A percentile compares a stretch with the other conserved stretches of the same genome.
Conservation (phyloP, 2,113 vertebrate species). For the Cochlearius cochlearius region DNA sequence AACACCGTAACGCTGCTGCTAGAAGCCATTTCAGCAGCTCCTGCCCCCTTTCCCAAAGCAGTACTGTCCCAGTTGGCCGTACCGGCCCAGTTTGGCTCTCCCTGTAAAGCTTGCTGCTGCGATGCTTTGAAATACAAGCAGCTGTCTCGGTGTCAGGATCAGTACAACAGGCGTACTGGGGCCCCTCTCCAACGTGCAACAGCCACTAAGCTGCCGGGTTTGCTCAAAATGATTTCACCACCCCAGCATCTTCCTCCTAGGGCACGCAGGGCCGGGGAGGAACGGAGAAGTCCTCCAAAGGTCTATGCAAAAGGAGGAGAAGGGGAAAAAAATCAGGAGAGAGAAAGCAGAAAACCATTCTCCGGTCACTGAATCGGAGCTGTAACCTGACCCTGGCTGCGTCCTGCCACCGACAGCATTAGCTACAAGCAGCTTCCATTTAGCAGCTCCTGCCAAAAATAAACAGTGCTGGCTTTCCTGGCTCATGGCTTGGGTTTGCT, state of each 20-base stretch:
- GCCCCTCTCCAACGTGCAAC: rapidly evolving
- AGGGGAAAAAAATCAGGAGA: neutral
- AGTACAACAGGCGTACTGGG: rapidly evolving
- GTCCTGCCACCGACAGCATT: conserved; percentile 48
- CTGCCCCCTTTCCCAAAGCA: neutral
- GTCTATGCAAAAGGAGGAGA: neutral
- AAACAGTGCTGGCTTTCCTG: conserved; percentile 56
- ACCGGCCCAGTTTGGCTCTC: neutral
- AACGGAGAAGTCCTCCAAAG: neutral
- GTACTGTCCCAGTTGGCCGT: neutral
- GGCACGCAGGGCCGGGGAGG: neutral
- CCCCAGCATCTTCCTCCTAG: neutral
- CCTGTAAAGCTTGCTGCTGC: neutral
- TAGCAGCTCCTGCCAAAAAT: conserved; percentile 67
- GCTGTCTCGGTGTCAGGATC: neutral
- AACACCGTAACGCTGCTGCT: too few species aligned
- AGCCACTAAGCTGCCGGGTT: neutral
- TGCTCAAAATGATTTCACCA: neutral
- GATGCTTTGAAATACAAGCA: neutral
- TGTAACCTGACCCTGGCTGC: conserved; percentile 57
- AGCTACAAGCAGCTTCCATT: conserved; percentile 68
- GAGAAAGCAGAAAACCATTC: neutral
- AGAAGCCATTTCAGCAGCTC: neutral
- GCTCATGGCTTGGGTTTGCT: conserved; percentile 40
- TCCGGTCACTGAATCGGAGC: conserved; percentile 25